Percentiles rank a stretch among this genome's conserved stretches.
These are phyloP conservation scores for Leptinotarsa juncta DNA, from an alignment of 2,888 invertebrate species.

Conservation along the genomic window DNA sequence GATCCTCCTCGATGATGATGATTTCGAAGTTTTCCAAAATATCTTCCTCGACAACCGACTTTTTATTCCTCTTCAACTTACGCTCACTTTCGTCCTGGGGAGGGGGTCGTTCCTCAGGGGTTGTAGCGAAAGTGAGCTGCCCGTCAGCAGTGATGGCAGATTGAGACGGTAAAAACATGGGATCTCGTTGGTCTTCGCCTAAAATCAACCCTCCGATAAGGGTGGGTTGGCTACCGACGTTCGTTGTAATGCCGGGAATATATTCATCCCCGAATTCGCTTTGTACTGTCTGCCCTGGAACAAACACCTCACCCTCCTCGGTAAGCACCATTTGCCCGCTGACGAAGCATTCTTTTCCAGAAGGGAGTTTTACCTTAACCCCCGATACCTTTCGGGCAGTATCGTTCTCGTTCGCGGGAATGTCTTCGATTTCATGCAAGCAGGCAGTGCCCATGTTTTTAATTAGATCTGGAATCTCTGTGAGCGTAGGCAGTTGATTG, in stretches of 20 bases:
- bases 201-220: constrained; percentile 81
- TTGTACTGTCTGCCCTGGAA: constrained; percentile 80
- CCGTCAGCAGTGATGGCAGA: constrained; percentile 70
- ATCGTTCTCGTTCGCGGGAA: constrained; percentile 53
- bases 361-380: constrained; percentile 68
- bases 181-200: constrained; percentile 70
- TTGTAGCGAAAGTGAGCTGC: constrained; percentile 62
- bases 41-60: constrained; percentile 39
- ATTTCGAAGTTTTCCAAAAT: constrained; percentile 49
- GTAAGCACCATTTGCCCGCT: constrained; percentile 80
- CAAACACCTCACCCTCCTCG: constrained; percentile 76
- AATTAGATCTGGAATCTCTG: constrained; percentile 74
- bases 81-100: constrained; percentile 56
- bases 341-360: constrained; percentile 77
- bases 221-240: constrained; percentile 75
- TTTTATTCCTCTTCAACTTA: constrained; percentile 51
- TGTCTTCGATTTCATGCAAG: constrained; percentile 69
- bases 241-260: constrained; percentile 79
- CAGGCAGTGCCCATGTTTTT: constrained; percentile 72
- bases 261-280: constrained; percentile 77
- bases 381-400: constrained; percentile 57
- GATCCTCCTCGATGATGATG: constrained; percentile 43
- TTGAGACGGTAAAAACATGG: constrained; percentile 79
- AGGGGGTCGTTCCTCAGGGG: constrained; percentile 61
- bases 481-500: constrained; percentile 72